These are phyloP conservation scores for Ricordea florida DNA, from an alignment of 92 coral and sea anemone genomes.

Conservation along the genomic window DNA sequence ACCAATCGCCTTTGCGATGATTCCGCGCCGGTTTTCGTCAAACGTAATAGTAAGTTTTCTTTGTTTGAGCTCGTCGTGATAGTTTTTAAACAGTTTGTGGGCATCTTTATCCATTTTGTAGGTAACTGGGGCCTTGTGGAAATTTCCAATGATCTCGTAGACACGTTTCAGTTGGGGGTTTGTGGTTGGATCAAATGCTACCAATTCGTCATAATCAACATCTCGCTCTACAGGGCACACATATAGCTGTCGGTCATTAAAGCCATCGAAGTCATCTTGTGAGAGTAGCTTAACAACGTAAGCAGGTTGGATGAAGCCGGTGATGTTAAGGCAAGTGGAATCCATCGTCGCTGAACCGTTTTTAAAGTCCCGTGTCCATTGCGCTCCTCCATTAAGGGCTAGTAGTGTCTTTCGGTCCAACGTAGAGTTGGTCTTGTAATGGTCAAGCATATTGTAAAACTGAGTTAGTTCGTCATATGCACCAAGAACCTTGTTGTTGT, in stretches of 20 bases:
- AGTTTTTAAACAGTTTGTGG: conserved; percentile 2
- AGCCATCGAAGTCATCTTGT: not conserved
- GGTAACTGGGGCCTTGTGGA: not conserved
- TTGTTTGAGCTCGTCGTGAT: conserved; percentile 50
- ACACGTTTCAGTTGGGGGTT: conserved; percentile 3
- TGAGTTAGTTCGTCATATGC: conserved; percentile 49
- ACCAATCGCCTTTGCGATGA: conserved; percentile 36
- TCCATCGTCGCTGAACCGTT: conserved; percentile 51
- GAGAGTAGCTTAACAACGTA: conserved; percentile 19
- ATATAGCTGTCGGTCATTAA: conserved; percentile 29
- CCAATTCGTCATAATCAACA: conserved; percentile 43
- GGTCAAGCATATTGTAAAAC: conserved; percentile 54
- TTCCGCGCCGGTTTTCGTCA: conserved; percentile 43
- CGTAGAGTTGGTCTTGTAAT: conserved; percentile 42
- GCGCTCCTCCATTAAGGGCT: conserved; percentile 61
- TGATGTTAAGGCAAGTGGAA: conserved; percentile 32
- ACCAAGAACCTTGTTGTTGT: conserved; percentile 24
- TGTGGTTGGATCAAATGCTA: not conserved
- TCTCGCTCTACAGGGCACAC: conserved; percentile 44
- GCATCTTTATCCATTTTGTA: conserved; percentile 31
- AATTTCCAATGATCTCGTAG: conserved; percentile 20
- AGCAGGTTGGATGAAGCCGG: conserved; percentile 43
- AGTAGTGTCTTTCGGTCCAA: conserved; percentile 55
- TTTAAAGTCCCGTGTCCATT: conserved; percentile 62
- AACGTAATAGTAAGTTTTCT: conserved; percentile 24